Evolutionary conservation across 2,113 vertebrate species (phyloP).

Genomic region (Strigops habroptila): DNA sequence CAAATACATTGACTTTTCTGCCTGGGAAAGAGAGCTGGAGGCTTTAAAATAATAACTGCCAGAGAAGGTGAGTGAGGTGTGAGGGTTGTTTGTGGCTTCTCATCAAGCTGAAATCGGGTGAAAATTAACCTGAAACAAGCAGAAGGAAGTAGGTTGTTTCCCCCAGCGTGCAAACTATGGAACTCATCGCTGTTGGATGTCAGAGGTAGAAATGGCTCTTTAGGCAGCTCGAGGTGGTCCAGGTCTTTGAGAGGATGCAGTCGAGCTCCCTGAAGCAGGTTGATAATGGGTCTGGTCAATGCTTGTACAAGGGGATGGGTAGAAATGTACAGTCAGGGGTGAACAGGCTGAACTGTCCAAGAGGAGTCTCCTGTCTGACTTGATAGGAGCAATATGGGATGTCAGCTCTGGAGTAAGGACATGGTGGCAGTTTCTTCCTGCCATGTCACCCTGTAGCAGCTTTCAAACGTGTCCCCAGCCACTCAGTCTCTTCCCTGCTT

Average conservation of each 20-base stretch:
- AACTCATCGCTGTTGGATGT: not conserved
- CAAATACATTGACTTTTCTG: not conserved
- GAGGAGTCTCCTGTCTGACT: not conserved
- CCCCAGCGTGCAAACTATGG: not conserved
- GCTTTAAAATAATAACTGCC: not conserved
- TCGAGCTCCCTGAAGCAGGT: fast-evolving
- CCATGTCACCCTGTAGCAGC: not conserved
- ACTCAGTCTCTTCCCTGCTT: not conserved
- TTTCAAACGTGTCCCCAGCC: fast-evolving
- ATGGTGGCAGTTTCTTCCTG: not conserved
- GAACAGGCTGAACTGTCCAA: not conserved
- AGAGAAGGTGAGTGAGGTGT: not conserved
- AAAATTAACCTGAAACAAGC: not conserved
- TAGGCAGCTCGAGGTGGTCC: not conserved
- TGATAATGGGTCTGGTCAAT: fast-evolving
- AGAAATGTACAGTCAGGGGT: not conserved
- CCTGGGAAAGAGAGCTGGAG: not conserved
- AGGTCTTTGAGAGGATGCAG: not conserved
- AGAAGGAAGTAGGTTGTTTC: not conserved
- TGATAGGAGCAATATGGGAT: not conserved
- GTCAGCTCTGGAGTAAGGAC: not conserved
- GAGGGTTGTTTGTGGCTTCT: not conserved
- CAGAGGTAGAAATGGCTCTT: not conserved
- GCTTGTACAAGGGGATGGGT: not conserved
- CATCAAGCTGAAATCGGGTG: not conserved